Evolutionary conservation across 2,797 vertebrate genomes (phyloP).

Genomic region (Labroides dimidiatus): DNA sequence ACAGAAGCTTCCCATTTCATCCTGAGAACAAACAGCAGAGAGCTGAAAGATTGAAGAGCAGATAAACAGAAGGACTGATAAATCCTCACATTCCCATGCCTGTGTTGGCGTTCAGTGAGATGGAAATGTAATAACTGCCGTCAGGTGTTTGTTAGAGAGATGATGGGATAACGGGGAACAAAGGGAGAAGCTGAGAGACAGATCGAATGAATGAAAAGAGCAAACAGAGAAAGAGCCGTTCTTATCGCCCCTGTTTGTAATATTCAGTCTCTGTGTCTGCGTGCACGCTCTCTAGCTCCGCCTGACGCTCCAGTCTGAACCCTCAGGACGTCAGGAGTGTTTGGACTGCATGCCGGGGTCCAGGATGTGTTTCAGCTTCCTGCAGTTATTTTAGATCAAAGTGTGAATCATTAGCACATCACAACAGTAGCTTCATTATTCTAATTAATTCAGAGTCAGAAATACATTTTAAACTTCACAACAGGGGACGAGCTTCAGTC

Average conservation of each 20-base stretch:
- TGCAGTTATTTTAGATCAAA: slow-evolving; percentile 76
- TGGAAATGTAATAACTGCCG: slow-evolving; percentile 32
- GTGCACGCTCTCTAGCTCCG: background rate
- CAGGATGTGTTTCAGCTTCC: slow-evolving; percentile 43
- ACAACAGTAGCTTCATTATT: slow-evolving; percentile 68
- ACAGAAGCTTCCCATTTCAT: background rate
- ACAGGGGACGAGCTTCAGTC: slow-evolving; percentile 29
- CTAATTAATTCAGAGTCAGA: slow-evolving; percentile 72
- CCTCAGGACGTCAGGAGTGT: slow-evolving; percentile 22
- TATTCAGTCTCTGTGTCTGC: background rate
- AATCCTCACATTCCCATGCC: background rate
- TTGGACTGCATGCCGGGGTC: slow-evolving; percentile 47
- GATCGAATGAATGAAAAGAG: slow-evolving; percentile 5
- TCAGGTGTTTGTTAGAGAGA: slow-evolving; percentile 24
- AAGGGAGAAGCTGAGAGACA: slow-evolving; percentile 18
- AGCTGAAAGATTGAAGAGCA: background rate
- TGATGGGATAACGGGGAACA: slow-evolving; percentile 21
- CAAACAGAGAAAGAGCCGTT: background rate
- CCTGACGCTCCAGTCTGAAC: slow-evolving; percentile 11
- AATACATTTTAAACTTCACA: slow-evolving; percentile 59
- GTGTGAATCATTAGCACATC: slow-evolving; percentile 75
- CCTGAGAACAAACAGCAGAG: background rate
- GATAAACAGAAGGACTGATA: slow-evolving; percentile 17
- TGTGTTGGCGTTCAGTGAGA: slow-evolving; percentile 13
- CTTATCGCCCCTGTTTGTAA: slow-evolving; percentile 8